phyloP scores from a whole-genome alignment of 1,140 invertebrate genomes.

The Fopius arisanus region DNA sequence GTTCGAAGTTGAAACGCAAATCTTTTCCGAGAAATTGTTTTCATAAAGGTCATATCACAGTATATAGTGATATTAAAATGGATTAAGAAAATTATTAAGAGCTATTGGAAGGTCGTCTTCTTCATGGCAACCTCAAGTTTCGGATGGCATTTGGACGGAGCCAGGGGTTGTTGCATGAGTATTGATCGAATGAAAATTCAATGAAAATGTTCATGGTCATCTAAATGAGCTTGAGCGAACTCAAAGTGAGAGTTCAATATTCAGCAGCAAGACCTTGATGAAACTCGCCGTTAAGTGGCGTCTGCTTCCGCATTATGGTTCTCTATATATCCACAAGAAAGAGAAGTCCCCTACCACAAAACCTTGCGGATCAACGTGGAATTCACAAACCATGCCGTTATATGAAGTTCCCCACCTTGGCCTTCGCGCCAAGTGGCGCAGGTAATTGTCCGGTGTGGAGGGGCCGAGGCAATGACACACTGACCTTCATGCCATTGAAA shows the following conservation, averaged over 20 bases:
- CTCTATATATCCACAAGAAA: slow-evolving; percentile 34
- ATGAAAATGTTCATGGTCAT: not conserved
- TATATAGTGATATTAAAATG: too few relatives aligned
- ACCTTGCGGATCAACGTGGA: not conserved
- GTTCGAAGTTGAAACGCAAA: too few relatives aligned
- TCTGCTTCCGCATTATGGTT: not conserved
- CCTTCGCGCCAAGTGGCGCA: not conserved
- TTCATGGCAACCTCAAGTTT: too few relatives aligned
- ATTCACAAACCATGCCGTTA: slow-evolving; percentile 55
- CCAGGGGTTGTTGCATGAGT: too few relatives aligned
- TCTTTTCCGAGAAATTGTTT: too few relatives aligned
- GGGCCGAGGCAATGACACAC: slow-evolving; percentile 48
- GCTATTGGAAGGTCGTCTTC: too few relatives aligned
- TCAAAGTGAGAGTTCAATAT: slow-evolving; percentile 15
- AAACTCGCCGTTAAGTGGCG: not conserved
- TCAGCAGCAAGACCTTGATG: not conserved
- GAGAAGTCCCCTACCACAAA: not conserved
- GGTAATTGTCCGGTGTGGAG: slow-evolving; percentile 24
- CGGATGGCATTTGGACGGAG: too few relatives aligned
- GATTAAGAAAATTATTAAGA: too few relatives aligned
- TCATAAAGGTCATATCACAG: too few relatives aligned
- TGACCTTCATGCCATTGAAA: slow-evolving; percentile 46
- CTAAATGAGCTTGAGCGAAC: not conserved
- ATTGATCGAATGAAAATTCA: too few relatives aligned
- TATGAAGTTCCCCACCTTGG: slow-evolving; percentile 24